phyloP scores from a whole-genome alignment of 1,140 invertebrate genomes.

The Meteorus sp. region DNA sequence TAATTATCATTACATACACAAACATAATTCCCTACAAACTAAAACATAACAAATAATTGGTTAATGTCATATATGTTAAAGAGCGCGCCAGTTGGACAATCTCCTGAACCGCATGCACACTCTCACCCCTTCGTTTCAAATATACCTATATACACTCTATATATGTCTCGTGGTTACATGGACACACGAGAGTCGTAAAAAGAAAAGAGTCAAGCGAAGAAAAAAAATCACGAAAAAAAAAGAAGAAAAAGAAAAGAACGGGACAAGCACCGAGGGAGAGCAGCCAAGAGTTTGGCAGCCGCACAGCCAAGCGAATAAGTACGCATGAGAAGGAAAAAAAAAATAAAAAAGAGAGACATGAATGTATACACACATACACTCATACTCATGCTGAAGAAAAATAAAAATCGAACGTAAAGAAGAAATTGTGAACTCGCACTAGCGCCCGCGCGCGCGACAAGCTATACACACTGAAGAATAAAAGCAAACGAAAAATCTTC shows the following conservation, averaged over 20 bases:
- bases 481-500: not conserved
- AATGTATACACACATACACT: too few species aligned
- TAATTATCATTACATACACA: not conserved
- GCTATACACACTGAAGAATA: not conserved
- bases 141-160: too few species aligned
- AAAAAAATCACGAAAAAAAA: conserved; percentile 3
- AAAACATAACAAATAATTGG: conserved; percentile 1
- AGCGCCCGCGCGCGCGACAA: conserved; percentile 9
- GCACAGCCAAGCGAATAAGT: too few species aligned
- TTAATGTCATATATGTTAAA: conserved; percentile 14
- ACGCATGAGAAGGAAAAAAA: conserved; percentile 2
- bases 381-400: too few species aligned
- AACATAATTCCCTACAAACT: too few species aligned
- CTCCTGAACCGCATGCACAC: conserved; percentile 21
- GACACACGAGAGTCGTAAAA: not conserved
- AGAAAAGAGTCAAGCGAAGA: conserved; percentile 2
- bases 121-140: not conserved
- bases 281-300: conserved; percentile 15
- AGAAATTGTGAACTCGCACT: conserved; percentile 4
- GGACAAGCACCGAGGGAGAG: not conserved
- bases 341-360: conserved; percentile 10
- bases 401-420: conserved; percentile 4
- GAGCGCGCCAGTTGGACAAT: conserved; percentile 9
- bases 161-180: not conserved
- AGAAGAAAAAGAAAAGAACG: not conserved